Base-by-base conservation (phyloP, 2,888 invertebrate genomes). In the Dolichomitus sp. region DNA sequence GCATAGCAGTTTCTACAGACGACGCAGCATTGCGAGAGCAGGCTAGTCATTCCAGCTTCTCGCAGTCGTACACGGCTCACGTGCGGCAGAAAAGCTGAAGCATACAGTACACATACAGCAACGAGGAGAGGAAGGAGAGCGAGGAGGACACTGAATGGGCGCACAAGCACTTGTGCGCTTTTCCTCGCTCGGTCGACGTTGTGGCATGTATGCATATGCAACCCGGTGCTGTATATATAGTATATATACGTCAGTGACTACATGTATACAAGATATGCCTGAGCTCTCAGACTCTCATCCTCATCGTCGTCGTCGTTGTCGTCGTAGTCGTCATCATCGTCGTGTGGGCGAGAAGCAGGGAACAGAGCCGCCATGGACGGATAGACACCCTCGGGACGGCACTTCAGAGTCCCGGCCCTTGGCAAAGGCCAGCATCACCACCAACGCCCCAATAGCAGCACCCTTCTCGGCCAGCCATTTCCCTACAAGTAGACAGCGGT, bases 371-470 rank as follows among this genome's bases (percentile, higher is more conserved):
- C 66, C 86, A 88, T 87, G 86, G 87, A 86, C 85, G 88, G 89
- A 90, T 88, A 90, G 89, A 88, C 90, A 90, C 90, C 90, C 90
- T 88, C 87, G 88, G 86, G 89, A 85, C 87, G 88, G 82, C 76
- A 75, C 80, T 80, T 70, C 78, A 76, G 72, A 79, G 74, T 82
- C 78, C 81, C 59, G 78, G 86, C 87, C 81, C 77, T 77, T 77
- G 81, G 68, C 72, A 73, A 77, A 77, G 76, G 76, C 76, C 76
- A 77, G 76, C 69, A 77, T 48, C 68, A 59, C 66, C 52, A 73
- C 42, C 61, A 54, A 27, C 52, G 50, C 73, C 74, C 66, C 66
- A 54, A 33, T 11, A 59, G 63, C 78, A 61, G 59, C 59, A 69
- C 76, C 76, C 68, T 76, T 68, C 59, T 59, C 68, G 68, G 48